Base-by-base conservation (phyloP, 2,797 vertebrate genomes). In the Vespertilio murinus region DNA sequence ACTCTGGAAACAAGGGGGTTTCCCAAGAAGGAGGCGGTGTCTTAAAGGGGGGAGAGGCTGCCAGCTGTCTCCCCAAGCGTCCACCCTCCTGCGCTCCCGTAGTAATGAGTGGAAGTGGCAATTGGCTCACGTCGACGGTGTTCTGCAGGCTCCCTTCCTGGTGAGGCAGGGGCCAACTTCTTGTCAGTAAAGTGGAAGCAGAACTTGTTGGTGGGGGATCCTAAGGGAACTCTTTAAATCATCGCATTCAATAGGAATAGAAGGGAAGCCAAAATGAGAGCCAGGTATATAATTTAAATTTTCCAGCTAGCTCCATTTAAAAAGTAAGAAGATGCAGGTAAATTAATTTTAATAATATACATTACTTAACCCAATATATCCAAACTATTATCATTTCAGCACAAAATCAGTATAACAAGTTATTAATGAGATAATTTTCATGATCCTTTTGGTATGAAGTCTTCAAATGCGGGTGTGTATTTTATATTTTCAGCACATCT, bases 311-410 rank as follows among this genome's bases (percentile, higher is more conserved):
- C 52, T 84, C 42, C 49, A n/a, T 85, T 90, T 35, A 56, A 92
- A 90, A 74, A 20, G 1, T 69, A 75, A 56, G 25, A 56, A 73
- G 25, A 73, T 73, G 73, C 30, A 88, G 18, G 35, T 81, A 64
- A 87, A 54, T 61, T 80, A 64, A 71, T 47, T 75, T 91, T 49
- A 88, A 54, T 25, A 61, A n/a, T 77, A 71, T 67, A 73, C 6
- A 70, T 81, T 73, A 47, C 45, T 9, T 71, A 71, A 67, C 8
- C 4, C 10, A 65, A 7, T 45, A 87, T 74, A 61, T 78, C 18
- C 42, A 78, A 84, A 65, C 84, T 71, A 56, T 71, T 71, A 65
- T 69, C 20, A 82, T 88, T 93, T 90, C 35, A 83, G 84, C 23
- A 65, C 6, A 87, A 94, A 92, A 75, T 75, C 38, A 70, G 33